These are phyloP conservation scores for Drosophila melanosoma DNA, from an alignment of 2,888 invertebrate species.

Conservation along the genomic window DNA sequence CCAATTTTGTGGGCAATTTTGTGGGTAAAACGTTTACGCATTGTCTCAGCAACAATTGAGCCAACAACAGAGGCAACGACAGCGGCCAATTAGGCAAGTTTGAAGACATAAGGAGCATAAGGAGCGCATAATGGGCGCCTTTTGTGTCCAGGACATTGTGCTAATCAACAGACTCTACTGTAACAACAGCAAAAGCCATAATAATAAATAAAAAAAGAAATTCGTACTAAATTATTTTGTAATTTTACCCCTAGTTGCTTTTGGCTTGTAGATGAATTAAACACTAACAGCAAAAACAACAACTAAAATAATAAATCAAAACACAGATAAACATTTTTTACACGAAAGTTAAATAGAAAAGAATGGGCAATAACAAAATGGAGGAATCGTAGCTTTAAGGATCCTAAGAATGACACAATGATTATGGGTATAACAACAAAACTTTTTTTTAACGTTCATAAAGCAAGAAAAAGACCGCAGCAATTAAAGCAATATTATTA, in stretches of 20 bases:
- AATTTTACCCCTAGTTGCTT: slow-evolving; percentile 51
- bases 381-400: slow-evolving; percentile 6
- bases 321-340: slow-evolving; percentile 23
- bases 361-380: slow-evolving; percentile 6
- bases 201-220: slow-evolving; percentile 9
- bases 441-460: not conserved
- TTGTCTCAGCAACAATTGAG: not conserved
- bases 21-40: slow-evolving; percentile 42
- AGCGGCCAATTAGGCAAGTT: slow-evolving; percentile 58
- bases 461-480: not conserved
- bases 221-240: slow-evolving; percentile 58
- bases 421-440: not conserved
- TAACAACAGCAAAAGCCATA: slow-evolving; percentile 14
- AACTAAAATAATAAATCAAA: not conserved
- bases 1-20: slow-evolving; percentile 50
- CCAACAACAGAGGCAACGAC: slow-evolving; percentile 1
- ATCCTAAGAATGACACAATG: slow-evolving; percentile 1
- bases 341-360: slow-evolving; percentile 57
- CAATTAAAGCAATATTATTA: not conserved
- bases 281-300: slow-evolving; percentile 22
- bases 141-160: slow-evolving; percentile 56
- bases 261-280: slow-evolving; percentile 67
- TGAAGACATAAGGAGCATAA: no score
- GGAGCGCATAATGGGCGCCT: slow-evolving; percentile 54
- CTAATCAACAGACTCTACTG: slow-evolving; percentile 56